Evolutionary conservation across 2,113 vertebrate species (phyloP).

Genomic region (Aplodontia rufa): DNA sequence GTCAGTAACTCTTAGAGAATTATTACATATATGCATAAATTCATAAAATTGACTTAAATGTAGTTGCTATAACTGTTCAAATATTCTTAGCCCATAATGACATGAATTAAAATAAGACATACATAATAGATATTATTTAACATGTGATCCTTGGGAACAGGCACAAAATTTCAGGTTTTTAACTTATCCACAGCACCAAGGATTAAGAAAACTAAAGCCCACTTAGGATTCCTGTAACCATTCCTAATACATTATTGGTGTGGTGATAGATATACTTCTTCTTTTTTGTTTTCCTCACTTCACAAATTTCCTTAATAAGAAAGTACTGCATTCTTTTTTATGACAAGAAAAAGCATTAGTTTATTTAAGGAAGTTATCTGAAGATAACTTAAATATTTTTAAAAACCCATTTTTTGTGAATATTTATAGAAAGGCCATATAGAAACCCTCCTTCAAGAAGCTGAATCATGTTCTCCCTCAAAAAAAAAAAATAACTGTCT

Average conservation of each 20-base stretch:
- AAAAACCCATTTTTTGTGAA: background rate
- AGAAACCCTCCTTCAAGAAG: constrained; percentile 25
- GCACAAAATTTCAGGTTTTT: constrained; percentile 12
- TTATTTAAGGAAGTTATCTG: constrained; percentile 2
- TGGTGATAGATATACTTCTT: background rate
- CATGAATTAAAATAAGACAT: constrained; percentile 21
- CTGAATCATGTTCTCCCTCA: background rate
- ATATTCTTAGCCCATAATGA: background rate
- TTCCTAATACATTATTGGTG: background rate
- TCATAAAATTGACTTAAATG: constrained; percentile 11
- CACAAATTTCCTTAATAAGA: constrained; percentile 17
- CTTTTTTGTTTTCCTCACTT: background rate
- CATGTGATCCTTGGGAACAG: background rate
- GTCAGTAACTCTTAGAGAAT: constrained; percentile 18
- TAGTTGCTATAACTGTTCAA: background rate
- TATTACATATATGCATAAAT: background rate
- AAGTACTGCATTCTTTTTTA: background rate
- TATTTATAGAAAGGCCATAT: background rate
- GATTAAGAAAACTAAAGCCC: background rate
- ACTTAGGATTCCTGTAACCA: background rate
- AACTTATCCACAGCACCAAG: background rate
- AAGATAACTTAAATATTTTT: too few relatives aligned
- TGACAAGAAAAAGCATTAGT: background rate
- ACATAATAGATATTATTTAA: background rate
- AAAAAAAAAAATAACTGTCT: background rate